Evolutionary conservation across 2,797 vertebrate genomes (phyloP), one percentile per base, ranked within the genome.

Genomic region (Menidia menidia): DNA sequence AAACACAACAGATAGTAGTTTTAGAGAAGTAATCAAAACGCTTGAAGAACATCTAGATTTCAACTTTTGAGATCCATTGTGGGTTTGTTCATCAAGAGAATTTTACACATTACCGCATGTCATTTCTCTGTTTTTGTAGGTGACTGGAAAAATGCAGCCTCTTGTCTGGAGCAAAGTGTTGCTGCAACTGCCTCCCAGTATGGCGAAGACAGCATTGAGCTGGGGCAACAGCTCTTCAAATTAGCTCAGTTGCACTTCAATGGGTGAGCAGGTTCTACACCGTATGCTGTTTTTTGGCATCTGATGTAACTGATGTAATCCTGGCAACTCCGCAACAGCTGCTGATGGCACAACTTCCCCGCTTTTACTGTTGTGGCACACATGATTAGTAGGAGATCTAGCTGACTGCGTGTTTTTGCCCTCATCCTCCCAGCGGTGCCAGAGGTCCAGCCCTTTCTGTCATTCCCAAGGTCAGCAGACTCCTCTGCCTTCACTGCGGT

Each of bases 161-260:
- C 61, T 32, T 95, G 98, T 75, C 86, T 99, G 60, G 89, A 90
- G 76, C 90, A 52, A 39, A 97, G 97, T 18, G 81, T 94, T 32
- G 81, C 15, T 50, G 90, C 94, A 41, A 92, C 96, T 6, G 72
- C 90, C 74, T 84, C 61, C 60, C 96, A 94, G 83, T 96, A 96
- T 0, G 97, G 97, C 53, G 88, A 95, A 2, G 92, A 94, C 73
- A 99, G 97, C 56, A 54, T 97, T 32, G 98, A 99, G 91, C 82
- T 93, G 56, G 96, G 95, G 47, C 95, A 87, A 10, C 97, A 99
- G 57, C 95, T 98, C 79, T 96, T 97, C 92, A 99, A 99, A 87
- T 86, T 99, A 88, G 94, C 95, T 69, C 97, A 99, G 80, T 86
- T 99, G 32, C 93, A 97, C 83, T 99, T 99, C 88, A 99, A 97